Conservation (phyloP, 2,888 invertebrate species). For the Chamaedrilus cognettii region DNA sequence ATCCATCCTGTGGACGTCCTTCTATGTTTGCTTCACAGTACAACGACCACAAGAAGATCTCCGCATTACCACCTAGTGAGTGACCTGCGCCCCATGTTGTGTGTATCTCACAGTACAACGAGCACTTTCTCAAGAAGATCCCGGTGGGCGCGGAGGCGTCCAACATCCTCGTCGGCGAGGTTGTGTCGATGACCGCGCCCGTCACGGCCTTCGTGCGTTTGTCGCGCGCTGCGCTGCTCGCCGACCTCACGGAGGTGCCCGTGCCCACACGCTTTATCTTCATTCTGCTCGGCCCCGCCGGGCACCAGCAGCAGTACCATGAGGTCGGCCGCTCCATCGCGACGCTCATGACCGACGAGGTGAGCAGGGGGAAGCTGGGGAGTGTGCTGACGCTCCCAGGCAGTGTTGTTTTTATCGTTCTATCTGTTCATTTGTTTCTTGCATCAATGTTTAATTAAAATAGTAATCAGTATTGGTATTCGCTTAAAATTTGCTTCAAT, state of each 20-base stretch:
- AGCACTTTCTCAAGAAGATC: slow-evolving; percentile 72
- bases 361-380: too few species aligned
- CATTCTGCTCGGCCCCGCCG: slow-evolving; percentile 45
- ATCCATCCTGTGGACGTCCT: too few species aligned
- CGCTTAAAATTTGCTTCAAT: too few species aligned
- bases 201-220: slow-evolving; percentile 91
- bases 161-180: slow-evolving; percentile 96
- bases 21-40: too few species aligned
- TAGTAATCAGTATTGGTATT: too few species aligned
- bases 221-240: slow-evolving; percentile 83
- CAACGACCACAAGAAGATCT: too few species aligned
- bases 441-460: too few species aligned
- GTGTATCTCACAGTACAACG: slow-evolving; percentile 36
- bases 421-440: too few species aligned
- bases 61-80: too few species aligned
- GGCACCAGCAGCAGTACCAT: slow-evolving; percentile 67
- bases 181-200: slow-evolving; percentile 90
- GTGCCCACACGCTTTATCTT: slow-evolving; percentile 76
- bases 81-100: too few species aligned
- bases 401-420: too few species aligned
- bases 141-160: slow-evolving; percentile 96
- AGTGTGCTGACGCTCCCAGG: too few species aligned
- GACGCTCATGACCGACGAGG: slow-evolving; percentile 97
- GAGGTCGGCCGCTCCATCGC: slow-evolving; percentile 98
- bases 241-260: slow-evolving; percentile 95